Percentiles rank a stretch among this genome's conserved stretches.
These are phyloP conservation scores for Channa argus DNA, from an alignment of 2,113 vertebrate genomes.

Conservation along the genomic window DNA sequence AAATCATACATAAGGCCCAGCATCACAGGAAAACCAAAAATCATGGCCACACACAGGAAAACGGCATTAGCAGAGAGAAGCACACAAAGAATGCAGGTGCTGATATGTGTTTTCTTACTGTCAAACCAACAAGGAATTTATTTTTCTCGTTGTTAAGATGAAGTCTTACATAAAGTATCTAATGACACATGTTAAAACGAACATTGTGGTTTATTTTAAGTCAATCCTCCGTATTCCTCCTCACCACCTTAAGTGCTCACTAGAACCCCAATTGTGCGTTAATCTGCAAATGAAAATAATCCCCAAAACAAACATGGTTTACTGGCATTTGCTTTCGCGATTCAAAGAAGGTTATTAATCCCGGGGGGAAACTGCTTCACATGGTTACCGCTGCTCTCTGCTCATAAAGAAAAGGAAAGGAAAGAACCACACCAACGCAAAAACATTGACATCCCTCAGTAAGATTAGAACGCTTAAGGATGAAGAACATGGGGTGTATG, in stretches of 20 bases:
- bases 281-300: no score
- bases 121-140: neutral
- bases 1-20: conserved; percentile 1
- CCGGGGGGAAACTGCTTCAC: no score
- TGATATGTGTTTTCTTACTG: neutral
- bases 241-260: neutral
- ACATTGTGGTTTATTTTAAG: neutral
- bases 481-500: no score
- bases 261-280: neutral
- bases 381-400: no score
- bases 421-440: no score
- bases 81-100: neutral
- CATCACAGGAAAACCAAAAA: conserved; percentile 33
- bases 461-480: no score
- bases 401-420: no score
- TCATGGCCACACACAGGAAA: conserved; percentile 32
- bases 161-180: neutral
- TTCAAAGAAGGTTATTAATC: no score
- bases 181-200: no score
- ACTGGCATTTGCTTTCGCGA: neutral
- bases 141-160: neutral
- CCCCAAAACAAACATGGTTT: neutral
- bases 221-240: neutral
- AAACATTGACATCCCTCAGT: no score
- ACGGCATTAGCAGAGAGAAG: conserved; percentile 26